Evolutionary conservation across 1,140 invertebrate genomes (phyloP), one percentile per base, ranked within the genome.

Genomic region (Drosophila pachea): DNA sequence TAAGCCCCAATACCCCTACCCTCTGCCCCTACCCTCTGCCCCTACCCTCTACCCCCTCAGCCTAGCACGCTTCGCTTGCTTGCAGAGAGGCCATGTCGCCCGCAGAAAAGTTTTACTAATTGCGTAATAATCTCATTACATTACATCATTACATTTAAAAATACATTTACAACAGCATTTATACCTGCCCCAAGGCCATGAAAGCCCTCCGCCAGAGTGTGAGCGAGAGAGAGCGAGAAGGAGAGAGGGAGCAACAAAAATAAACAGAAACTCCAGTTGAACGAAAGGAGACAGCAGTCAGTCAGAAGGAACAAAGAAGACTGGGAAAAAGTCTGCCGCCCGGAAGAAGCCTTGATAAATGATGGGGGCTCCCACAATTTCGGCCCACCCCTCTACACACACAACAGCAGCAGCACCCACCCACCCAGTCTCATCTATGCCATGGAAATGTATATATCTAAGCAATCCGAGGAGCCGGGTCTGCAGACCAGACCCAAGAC

Each of bases 141-240:
- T 86, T 86, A n/a, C n/a, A n/a, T 86, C 73, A 86, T 86, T 86
- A 86, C 81, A 86, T 86, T 86, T 81, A 86, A 81, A 86, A 84
- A 84, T 86, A 84, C 81, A 84, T 84, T 84, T 86, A 84, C 81
- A 86, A 83, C 73, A 76, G 76, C 73, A 83, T 83, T 83, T 84
- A 84, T 83, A 79, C 79, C 79, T 83, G 79, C 73, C 77, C 66
- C 56, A 73, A 76, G 79, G 76, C 76, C 73, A 78, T 4, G 75
- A 62, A 52, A 63, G 50, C 58, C 60, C 45, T 40, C 52, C 35
- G 48, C 53, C 1, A 43, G 40, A 12, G n/a, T 4, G 38, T 40
- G 8, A 33, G 11, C 8, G 35, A 4, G 4, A 36, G 38, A 14
- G 35, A 31, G 48, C 4, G 2, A 8, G 31, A n/a, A 31, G 4